Evolutionary conservation across 2,797 vertebrate genomes (phyloP).

Genomic region (Enteromius treurensis): DNA sequence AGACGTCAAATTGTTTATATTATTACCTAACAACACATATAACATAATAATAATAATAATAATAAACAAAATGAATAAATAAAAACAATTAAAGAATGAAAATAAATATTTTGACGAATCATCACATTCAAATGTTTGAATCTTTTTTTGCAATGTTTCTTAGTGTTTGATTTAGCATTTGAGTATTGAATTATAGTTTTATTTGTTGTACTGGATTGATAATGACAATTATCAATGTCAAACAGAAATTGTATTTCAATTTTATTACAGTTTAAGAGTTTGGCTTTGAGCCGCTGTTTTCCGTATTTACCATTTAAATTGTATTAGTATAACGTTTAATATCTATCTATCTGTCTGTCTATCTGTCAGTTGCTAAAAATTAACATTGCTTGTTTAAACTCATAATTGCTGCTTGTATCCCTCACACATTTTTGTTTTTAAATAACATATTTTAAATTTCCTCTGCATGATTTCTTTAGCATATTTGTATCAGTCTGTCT

Average conservation of each 20-base stretch:
- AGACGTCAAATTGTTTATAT: neutral
- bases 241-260: neutral
- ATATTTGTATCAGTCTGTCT: neutral
- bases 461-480: neutral
- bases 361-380: neutral
- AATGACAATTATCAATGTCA: neutral
- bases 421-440: neutral
- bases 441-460: neutral
- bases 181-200: neutral
- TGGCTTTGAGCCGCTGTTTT: no score
- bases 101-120: neutral
- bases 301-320: no score
- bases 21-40: neutral
- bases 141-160: neutral
- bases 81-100: neutral
- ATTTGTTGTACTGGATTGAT: neutral
- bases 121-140: neutral
- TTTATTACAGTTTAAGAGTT: neutral
- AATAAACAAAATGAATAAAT: neutral
- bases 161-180: conserved; percentile 2
- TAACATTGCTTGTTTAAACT: neutral
- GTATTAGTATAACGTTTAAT: no score
- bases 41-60: neutral
- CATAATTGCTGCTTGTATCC: neutral
- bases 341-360: neutral